Percentiles rank a stretch among this genome's conserved stretches.
Conservation (phyloP, 2,888 invertebrate genomes). For the Entomobrya multifasciata region DNA sequence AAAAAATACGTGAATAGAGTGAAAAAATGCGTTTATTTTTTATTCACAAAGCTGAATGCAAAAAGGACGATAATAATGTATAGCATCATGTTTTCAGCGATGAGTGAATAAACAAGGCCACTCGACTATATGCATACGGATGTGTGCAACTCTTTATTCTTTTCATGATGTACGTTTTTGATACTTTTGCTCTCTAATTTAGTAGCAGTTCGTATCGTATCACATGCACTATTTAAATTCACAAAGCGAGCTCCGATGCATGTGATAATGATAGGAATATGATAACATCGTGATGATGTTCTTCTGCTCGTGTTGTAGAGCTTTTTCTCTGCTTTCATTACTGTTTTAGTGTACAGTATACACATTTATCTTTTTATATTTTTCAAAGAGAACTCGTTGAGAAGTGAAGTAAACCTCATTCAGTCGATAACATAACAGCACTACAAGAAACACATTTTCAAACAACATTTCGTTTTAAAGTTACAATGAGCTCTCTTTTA, state of each 20-base stretch:
- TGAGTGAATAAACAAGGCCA: conserved; percentile 61
- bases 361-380: conserved; percentile 6
- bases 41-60: not conserved
- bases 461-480: not conserved
- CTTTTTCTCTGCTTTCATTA: too few species aligned
- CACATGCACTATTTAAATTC: too few species aligned
- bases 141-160: conserved; percentile 47
- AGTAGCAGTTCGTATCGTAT: too few species aligned
- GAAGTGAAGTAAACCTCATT: too few species aligned
- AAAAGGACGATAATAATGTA: conserved; percentile 21
- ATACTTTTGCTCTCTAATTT: not conserved
- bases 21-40: not conserved
- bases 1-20: not conserved
- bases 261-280: too few species aligned
- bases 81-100: conserved; percentile 41
- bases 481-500: conserved; percentile 4
- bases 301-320: too few species aligned
- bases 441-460: not conserved
- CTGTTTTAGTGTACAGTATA: not conserved
- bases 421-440: too few species aligned
- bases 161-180: not conserved
- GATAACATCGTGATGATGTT: too few species aligned
- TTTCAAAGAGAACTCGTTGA: too few species aligned
- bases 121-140: too few species aligned
- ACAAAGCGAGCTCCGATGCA: too few species aligned